Evolutionary conservation across 1,140 invertebrate species (phyloP), one percentile per base, ranked within the genome.

Genomic region (Ostrea denselamellosa): DNA sequence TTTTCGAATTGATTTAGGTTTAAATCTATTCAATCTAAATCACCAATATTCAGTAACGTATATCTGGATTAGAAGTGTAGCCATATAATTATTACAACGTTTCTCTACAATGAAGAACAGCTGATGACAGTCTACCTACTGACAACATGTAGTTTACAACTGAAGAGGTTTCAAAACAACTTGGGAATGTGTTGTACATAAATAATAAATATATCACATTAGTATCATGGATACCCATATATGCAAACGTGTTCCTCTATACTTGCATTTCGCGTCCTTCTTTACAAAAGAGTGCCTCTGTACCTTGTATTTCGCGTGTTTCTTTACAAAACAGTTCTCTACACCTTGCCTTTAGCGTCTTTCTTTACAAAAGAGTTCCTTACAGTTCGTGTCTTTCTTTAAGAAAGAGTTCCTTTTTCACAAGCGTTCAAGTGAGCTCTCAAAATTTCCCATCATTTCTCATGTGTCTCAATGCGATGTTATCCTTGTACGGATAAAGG

Each of bases 121-220:
- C 25, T 77, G 25, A 34, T 77, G 68, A 77, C 19, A 19, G 56
- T 77, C 12, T 17, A 77, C 25, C 68, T 14, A 77, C 28, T 77
- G n/a, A 34, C 25, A 34, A 77, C 68, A 77, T 77, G 28, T 77
- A 34, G 9, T 77, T 28, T 77, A 34, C 68, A 17, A 77, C 28
- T 34, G 68, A 77, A 77, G 68, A 77, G 68, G 68, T 77, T 77
- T 44, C 25, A 77, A 77, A 77, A 77, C 68, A 77, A 77, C 22
- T 77, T 77, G 68, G 68, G 68, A 77, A 77, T 77, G 68, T 77
- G 68, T 77, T 77, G 68, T 77, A 77, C 68, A 77, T 77, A 77
- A 77, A 77, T 77, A 77, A 8, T 77, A 77, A 77, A 77, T 77
- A 77, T 77, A 77, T 77, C 68, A 77, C 68, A 77, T 10, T 25